Evolutionary conservation across 2,797 vertebrate species (phyloP).

Genomic region (Esox lucius): DNA sequence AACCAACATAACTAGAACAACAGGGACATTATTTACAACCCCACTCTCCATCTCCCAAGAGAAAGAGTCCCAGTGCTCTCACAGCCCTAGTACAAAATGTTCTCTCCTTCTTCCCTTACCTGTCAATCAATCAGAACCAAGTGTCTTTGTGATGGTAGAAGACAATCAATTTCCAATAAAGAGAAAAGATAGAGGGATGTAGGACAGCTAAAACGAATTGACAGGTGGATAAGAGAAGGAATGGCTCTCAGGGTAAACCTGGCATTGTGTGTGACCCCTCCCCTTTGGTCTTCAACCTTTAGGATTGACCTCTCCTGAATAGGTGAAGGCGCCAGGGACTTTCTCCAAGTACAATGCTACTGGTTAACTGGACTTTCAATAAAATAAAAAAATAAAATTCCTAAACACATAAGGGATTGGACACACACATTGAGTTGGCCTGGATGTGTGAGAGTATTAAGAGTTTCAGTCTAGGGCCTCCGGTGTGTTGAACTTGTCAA

Average conservation of each 20-base stretch:
- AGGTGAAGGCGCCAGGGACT: constrained; percentile 28
- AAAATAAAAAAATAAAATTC: too few relatives aligned
- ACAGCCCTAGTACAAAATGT: constrained; percentile 58
- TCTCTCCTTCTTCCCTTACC: constrained; percentile 71
- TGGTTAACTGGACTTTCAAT: constrained; percentile 71
- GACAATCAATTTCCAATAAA: constrained; percentile 84
- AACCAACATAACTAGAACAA: too few relatives aligned
- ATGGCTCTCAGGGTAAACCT: not conserved
- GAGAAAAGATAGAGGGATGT: constrained; percentile 42
- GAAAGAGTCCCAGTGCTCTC: constrained; percentile 20
- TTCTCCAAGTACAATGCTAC: constrained; percentile 45
- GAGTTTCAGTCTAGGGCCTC: not conserved
- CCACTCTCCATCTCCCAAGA: not conserved
- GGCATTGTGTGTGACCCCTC: not conserved
- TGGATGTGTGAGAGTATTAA: not conserved
- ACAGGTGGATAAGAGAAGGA: not conserved
- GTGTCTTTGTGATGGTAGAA: constrained; percentile 87
- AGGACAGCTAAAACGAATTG: constrained; percentile 47
- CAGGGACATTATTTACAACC: too few relatives aligned
- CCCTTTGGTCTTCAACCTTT: constrained; percentile 56
- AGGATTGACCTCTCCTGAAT: constrained; percentile 60
- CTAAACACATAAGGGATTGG: constrained; percentile 15
- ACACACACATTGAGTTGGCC: not conserved
- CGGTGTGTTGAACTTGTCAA: not conserved
- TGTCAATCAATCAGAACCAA: constrained; percentile 77